phyloP scores from a whole-genome alignment of 2,797 vertebrate species.

The Aplochiton taeniatus region DNA sequence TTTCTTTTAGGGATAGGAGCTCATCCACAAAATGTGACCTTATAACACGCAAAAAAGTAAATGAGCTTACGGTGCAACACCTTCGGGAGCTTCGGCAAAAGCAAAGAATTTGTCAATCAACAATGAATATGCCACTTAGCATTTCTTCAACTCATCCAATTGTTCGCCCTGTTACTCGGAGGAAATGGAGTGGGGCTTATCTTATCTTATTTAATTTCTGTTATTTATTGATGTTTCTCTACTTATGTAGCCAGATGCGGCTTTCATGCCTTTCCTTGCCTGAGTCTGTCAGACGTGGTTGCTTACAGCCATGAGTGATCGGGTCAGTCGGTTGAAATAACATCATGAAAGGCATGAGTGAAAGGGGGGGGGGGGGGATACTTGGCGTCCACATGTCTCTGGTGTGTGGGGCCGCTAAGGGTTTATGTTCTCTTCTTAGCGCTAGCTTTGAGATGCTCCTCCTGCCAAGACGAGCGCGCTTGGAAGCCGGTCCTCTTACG shows the following conservation, averaged over 20 bases:
- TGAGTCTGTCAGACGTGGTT: slow-evolving; percentile 36
- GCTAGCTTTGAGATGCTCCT: slow-evolving; percentile 13
- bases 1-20: too few relatives aligned
- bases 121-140: too few relatives aligned
- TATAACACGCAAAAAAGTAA: too few relatives aligned
- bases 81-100: too few relatives aligned
- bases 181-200: slow-evolving; percentile 13
- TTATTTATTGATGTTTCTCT: slow-evolving; percentile 21
- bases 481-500: slow-evolving; percentile 4
- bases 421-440: slow-evolving; percentile 8
- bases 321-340: slow-evolving; percentile 20
- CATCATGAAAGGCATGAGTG: slow-evolving; percentile 31
- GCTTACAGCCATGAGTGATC: slow-evolving; percentile 27
- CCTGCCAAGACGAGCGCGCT: slow-evolving; percentile 12
- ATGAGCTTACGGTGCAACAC: too few relatives aligned
- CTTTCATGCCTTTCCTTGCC: slow-evolving; percentile 26
- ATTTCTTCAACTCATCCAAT: slow-evolving; percentile 25
- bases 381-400: slow-evolving; percentile 17
- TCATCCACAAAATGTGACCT: background rate
- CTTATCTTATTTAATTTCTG: background rate
- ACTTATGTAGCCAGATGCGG: slow-evolving; percentile 33
- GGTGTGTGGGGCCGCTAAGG: slow-evolving; percentile 9
- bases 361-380: slow-evolving; percentile 1
- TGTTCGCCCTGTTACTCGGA: slow-evolving; percentile 31
- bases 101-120: too few relatives aligned